A percentile compares a stretch with the other conserved stretches of the same genome.
Conservation (phyloP, 2,113 vertebrate genomes). For the Pterophyllum scalare region DNA sequence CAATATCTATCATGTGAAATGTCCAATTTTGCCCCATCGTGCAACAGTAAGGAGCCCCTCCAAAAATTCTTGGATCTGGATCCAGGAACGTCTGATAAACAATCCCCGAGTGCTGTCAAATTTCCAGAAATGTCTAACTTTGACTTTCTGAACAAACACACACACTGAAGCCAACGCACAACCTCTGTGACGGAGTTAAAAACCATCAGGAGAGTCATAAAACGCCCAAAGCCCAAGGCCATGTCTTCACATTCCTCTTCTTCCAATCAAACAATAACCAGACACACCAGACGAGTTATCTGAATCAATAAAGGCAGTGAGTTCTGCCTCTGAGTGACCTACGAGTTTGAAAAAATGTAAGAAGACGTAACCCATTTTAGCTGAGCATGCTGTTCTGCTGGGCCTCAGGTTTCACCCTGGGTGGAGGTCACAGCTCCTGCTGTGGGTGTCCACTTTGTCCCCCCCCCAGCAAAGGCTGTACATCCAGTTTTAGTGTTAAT, state of each 20-base stretch:
- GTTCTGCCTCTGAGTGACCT: background rate
- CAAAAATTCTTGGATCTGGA: background rate
- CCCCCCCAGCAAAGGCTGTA: background rate
- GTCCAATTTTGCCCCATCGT: background rate
- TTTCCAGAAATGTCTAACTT: background rate
- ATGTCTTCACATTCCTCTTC: background rate
- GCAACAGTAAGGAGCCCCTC: background rate
- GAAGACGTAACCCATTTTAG: background rate
- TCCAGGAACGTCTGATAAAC: background rate
- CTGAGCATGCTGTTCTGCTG: background rate
- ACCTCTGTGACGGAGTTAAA: background rate
- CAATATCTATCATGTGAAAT: background rate
- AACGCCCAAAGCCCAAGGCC: background rate
- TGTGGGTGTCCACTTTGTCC: background rate
- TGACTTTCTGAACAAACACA: background rate
- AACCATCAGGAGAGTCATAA: background rate
- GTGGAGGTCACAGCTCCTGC: background rate
- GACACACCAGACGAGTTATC: background rate
- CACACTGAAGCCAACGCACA: background rate
- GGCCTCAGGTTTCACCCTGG: background rate
- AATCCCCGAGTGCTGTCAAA: accelerated
- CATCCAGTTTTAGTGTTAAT: background rate
- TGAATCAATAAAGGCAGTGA: background rate
- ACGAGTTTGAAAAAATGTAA: background rate
- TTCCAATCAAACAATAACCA: background rate